Conservation (phyloP, 1,140 invertebrate species). For the Riptortus pedestris region DNA sequence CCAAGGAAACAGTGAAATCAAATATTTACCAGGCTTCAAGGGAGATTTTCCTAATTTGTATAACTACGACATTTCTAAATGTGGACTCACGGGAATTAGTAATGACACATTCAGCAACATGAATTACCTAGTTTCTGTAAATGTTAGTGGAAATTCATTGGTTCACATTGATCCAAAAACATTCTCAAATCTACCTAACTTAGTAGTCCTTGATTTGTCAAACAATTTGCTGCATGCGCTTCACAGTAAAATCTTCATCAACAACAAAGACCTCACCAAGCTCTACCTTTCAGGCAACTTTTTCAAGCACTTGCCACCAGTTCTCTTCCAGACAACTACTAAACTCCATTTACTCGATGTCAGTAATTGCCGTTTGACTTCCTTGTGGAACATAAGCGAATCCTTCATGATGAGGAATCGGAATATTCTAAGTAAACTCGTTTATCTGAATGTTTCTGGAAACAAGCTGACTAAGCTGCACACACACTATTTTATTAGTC, state of each 20-base stretch:
- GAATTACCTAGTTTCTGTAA: constrained; percentile 49
- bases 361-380: constrained; percentile 50
- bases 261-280: constrained; percentile 50
- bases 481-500: constrained; percentile 26
- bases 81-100: constrained; percentile 48
- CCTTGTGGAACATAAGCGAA: constrained; percentile 49
- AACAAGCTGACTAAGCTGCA: constrained; percentile 29
- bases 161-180: constrained; percentile 19
- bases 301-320: constrained; percentile 49
- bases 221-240: constrained; percentile 49
- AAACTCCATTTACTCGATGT: constrained; percentile 49
- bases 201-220: constrained; percentile 56
- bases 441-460: constrained; percentile 32
- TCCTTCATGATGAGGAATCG: constrained; percentile 41
- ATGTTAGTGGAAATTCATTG: constrained; percentile 48
- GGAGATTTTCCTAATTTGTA: constrained; percentile 48
- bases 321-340: constrained; percentile 49
- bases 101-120: constrained; percentile 53
- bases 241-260: constrained; percentile 48
- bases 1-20: constrained; percentile 51
- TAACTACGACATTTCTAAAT: constrained; percentile 55
- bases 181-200: constrained; percentile 44
- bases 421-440: constrained; percentile 34
- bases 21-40: constrained; percentile 45
- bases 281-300: constrained; percentile 59